Percentiles rank a stretch among this genome's conserved stretches.
Evolutionary conservation across 2,888 invertebrate genomes (phyloP).

Genomic region (Deilephila porcellus): DNA sequence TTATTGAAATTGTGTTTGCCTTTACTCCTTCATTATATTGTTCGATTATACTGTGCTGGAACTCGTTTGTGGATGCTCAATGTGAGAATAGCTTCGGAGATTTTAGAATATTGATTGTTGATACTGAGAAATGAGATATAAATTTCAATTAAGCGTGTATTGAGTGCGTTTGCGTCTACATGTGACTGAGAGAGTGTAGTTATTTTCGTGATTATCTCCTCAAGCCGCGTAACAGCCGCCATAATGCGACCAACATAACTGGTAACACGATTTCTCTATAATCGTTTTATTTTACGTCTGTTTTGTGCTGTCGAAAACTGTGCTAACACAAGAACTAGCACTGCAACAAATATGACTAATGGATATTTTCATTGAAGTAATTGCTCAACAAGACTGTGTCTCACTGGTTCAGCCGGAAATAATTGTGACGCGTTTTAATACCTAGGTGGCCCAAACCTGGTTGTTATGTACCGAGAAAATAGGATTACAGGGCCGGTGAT

Average conservation of each 20-base stretch:
- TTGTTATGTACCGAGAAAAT: too few relatives aligned
- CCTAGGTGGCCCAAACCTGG: too few relatives aligned
- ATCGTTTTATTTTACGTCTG: slow-evolving; percentile 54
- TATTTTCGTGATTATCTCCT: slow-evolving; percentile 77
- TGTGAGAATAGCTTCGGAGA: slow-evolving; percentile 77
- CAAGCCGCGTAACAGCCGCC: slow-evolving; percentile 56
- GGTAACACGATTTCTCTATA: slow-evolving; percentile 61
- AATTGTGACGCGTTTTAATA: too few relatives aligned
- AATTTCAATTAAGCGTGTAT: slow-evolving; percentile 83
- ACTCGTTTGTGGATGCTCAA: slow-evolving; percentile 80
- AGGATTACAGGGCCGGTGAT: too few relatives aligned
- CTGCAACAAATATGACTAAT: too few relatives aligned
- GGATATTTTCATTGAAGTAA: too few relatives aligned
- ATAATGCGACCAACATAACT: slow-evolving; percentile 59
- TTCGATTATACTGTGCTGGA: slow-evolving; percentile 80
- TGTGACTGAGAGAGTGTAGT: slow-evolving; percentile 60
- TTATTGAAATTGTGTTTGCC: slow-evolving; percentile 85
- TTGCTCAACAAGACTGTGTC: too few relatives aligned
- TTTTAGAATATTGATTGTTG: slow-evolving; percentile 84
- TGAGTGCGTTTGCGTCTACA: slow-evolving; percentile 67
- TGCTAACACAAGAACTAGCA: neutral
- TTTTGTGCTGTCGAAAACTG: slow-evolving; percentile 35
- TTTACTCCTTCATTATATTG: slow-evolving; percentile 84
- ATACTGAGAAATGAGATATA: slow-evolving; percentile 84
- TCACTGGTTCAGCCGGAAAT: too few relatives aligned